phyloP scores from a whole-genome alignment of 2,113 vertebrate species.

The Sciurus niger region DNA sequence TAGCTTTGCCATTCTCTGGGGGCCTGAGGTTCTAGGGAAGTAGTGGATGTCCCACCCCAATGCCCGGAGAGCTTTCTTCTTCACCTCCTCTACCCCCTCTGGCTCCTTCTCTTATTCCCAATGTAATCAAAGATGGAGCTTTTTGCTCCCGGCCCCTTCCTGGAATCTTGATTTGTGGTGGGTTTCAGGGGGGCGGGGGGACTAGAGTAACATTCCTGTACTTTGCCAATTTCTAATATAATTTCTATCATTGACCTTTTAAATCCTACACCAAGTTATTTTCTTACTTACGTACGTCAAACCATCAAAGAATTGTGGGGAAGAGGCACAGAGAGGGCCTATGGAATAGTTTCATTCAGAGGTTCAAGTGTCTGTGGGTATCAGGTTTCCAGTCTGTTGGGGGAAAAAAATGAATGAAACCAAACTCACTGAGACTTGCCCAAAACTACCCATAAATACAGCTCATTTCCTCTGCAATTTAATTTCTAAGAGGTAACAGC shows the following conservation, averaged over 20 bases:
- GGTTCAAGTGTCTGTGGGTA: accelerated
- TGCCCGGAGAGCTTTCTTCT: background rate
- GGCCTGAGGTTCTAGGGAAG: no score
- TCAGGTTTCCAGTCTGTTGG: no score
- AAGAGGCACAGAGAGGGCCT: background rate
- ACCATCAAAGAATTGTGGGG: background rate
- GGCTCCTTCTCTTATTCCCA: background rate
- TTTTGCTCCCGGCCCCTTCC: background rate
- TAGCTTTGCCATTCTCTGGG: accelerated
- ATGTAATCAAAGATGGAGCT: background rate
- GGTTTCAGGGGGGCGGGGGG: background rate
- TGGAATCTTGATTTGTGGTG: background rate
- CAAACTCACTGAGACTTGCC: background rate
- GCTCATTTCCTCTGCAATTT: background rate
- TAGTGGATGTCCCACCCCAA: accelerated
- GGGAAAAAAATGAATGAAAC: background rate
- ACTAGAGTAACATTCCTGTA: background rate
- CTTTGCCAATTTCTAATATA: background rate
- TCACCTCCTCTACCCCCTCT: no score
- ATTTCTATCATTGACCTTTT: background rate
- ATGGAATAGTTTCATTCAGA: background rate
- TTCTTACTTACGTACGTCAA: background rate
- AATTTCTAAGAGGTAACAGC: background rate
- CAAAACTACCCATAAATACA: no score
- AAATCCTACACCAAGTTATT: background rate